These are phyloP conservation scores for Jaculus jaculus DNA, from an alignment of 2,113 vertebrate species.

Conservation along the genomic window DNA sequence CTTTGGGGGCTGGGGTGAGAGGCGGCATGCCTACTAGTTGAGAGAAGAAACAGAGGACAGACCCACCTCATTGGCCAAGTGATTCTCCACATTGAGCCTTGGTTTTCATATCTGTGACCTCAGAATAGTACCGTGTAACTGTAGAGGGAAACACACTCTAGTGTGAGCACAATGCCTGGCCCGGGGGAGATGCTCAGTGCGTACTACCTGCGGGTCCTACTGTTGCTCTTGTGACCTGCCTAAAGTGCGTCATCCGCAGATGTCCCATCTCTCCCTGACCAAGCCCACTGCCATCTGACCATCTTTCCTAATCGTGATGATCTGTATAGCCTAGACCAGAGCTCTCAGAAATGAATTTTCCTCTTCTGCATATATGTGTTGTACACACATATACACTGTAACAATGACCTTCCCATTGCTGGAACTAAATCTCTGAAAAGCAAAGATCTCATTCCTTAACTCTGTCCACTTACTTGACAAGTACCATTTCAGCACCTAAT, in stretches of 20 bases:
- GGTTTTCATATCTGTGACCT: neutral
- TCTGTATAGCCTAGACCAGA: neutral
- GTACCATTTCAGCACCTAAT: neutral
- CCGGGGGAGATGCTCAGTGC: fast-evolving
- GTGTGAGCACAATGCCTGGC: neutral
- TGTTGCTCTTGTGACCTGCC: neutral
- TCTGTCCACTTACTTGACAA: too few species aligned
- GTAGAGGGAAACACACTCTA: neutral
- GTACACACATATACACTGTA: fast-evolving
- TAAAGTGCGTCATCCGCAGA: neutral
- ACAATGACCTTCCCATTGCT: too few species aligned
- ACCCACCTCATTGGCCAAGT: neutral
- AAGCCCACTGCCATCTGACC: neutral
- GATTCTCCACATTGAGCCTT: neutral
- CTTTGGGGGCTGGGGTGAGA: fast-evolving
- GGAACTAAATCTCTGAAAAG: neutral
- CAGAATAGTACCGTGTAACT: fast-evolving
- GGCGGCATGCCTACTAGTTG: too few species aligned
- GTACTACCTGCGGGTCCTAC: fast-evolving
- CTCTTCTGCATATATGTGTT: neutral
- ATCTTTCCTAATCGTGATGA: neutral
- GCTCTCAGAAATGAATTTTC: neutral
- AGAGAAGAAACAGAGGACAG: neutral
- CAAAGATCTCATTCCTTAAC: neutral
- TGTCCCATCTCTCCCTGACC: neutral